Evolutionary conservation across 2,888 invertebrate species (phyloP).

Genomic region (Chymomyza fuscimana): DNA sequence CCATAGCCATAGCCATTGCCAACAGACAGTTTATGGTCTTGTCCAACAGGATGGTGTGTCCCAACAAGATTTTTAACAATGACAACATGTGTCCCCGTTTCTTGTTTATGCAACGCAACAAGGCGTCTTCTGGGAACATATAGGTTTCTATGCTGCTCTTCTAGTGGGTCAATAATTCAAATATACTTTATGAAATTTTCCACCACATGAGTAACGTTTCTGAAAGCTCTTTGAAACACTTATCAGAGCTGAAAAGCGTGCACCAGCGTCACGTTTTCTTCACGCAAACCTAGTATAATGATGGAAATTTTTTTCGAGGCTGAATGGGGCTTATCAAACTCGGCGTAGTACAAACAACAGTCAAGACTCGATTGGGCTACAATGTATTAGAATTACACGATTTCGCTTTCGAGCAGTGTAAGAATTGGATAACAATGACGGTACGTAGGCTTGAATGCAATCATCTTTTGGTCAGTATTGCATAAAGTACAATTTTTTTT

Average conservation of each 20-base stretch:
- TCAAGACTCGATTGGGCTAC: not conserved
- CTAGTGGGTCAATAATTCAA: not conserved
- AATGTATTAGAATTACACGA: not conserved
- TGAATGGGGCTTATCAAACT: not conserved
- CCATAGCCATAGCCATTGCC: not conserved
- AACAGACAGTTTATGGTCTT: conserved; percentile 58
- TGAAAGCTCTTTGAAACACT: conserved; percentile 51
- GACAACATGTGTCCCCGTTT: conserved; percentile 18
- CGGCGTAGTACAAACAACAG: not conserved
- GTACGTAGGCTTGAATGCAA: too few relatives aligned
- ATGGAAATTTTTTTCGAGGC: conserved; percentile 54
- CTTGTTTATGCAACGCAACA: not conserved
- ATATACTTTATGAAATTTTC: not conserved
- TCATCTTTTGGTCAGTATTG: too few relatives aligned
- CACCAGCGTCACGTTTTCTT: conserved; percentile 56
- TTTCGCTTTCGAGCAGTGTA: not conserved
- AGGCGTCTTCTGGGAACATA: not conserved
- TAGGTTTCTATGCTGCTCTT: too few relatives aligned
- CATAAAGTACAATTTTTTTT: too few relatives aligned
- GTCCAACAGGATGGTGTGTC: not conserved
- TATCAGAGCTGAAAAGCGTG: conserved; percentile 18
- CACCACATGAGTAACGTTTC: conserved; percentile 31
- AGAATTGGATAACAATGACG: too few relatives aligned
- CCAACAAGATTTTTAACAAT: conserved; percentile 22
- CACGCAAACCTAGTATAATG: conserved; percentile 17